These are phyloP conservation scores for Auanema sp. DNA, from an alignment of 2,888 invertebrate species.

Conservation along the genomic window DNA sequence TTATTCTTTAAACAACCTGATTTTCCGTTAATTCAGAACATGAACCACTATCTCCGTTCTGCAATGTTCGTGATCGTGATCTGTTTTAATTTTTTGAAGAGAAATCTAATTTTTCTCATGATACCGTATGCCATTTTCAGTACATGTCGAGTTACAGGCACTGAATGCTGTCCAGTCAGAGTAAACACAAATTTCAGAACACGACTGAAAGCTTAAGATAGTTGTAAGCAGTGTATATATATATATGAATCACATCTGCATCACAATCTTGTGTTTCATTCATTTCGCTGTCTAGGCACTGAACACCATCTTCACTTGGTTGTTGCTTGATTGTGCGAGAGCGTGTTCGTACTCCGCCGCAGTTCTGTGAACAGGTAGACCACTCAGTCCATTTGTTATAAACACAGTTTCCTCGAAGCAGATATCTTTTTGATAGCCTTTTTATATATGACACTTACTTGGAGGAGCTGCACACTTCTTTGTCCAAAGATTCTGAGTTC, in stretches of 20 bases:
- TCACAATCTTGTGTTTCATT: conserved; percentile 17
- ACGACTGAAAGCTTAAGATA: neutral
- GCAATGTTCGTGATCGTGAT: no score
- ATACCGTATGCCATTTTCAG: conserved; percentile 5
- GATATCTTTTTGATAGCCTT: neutral
- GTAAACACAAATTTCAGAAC: conserved; percentile 16
- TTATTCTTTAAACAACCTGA: no score
- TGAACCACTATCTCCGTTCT: no score
- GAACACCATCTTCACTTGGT: conserved; percentile 14
- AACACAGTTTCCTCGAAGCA: conserved; percentile 21
- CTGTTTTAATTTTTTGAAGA: no score
- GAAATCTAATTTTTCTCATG: neutral
- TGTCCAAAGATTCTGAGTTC: conserved; percentile 19
- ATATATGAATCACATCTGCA: neutral
- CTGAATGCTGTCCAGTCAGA: conserved; percentile 19
- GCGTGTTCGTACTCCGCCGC: conserved; percentile 16
- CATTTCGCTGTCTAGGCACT: conserved; percentile 21
- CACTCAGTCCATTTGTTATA: conserved; percentile 20
- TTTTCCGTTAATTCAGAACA: no score
- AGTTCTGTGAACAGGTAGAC: conserved; percentile 10
- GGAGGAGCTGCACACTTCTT: conserved; percentile 19
- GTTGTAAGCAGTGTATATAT: neutral
- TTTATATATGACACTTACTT: no score
- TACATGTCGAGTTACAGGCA: conserved; percentile 19
- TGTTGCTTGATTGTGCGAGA: conserved; percentile 6